Evolutionary conservation across 1,140 invertebrate species (phyloP).

Genomic region (Mesaphorura yosii): DNA sequence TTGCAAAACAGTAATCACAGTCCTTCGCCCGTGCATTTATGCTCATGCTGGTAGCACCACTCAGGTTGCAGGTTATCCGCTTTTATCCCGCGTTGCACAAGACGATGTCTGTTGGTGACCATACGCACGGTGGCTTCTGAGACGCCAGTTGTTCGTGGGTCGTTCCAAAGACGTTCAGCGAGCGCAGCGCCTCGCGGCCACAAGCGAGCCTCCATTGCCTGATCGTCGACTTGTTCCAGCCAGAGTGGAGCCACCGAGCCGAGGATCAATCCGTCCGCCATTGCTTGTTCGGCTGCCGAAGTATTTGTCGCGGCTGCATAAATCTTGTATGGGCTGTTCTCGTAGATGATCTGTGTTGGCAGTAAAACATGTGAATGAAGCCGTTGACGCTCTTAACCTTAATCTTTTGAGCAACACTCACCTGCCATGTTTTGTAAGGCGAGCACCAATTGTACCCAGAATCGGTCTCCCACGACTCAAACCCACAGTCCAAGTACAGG

Average conservation of each 20-base stretch:
- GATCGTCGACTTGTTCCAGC: slow-evolving; percentile 55
- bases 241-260: slow-evolving; percentile 67
- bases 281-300: slow-evolving; percentile 44
- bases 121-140: slow-evolving; percentile 55
- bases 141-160: slow-evolving; percentile 34
- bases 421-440: slow-evolving; percentile 41
- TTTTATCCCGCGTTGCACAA: slow-evolving; percentile 30
- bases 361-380: no score
- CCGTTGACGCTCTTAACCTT: no score
- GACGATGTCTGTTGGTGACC: slow-evolving; percentile 38
- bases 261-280: slow-evolving; percentile 40
- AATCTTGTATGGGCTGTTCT: slow-evolving; percentile 55
- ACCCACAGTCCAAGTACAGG: slow-evolving; percentile 33
- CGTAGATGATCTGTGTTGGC: no score
- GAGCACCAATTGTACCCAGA: slow-evolving; percentile 29
- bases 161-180: slow-evolving; percentile 36
- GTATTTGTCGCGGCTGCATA: slow-evolving; percentile 56
- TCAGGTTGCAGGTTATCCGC: slow-evolving; percentile 33
- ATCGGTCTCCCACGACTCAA: slow-evolving; percentile 31
- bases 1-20: no score
- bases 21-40: no score
- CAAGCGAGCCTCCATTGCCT: slow-evolving; percentile 28
- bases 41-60: slow-evolving; percentile 34
- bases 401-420: no score
- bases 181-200: slow-evolving; percentile 33